A percentile compares a stretch with the other conserved stretches of the same genome.
Conservation (phyloP, 2,113 vertebrate genomes). For the Neotoma lepida region DNA sequence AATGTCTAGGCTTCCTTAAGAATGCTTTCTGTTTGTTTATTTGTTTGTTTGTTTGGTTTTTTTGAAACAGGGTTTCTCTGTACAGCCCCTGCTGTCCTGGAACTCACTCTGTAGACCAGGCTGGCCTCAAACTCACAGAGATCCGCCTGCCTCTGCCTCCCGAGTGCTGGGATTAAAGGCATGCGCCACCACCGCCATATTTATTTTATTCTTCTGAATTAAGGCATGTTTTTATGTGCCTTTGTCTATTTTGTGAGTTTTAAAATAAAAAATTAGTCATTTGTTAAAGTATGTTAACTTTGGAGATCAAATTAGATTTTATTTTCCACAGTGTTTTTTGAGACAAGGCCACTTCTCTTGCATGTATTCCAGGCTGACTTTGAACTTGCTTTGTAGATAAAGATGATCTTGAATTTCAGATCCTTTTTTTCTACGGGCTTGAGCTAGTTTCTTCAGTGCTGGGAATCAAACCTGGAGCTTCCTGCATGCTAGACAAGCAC, state of each 20-base stretch:
- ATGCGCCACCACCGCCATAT: too few relatives aligned
- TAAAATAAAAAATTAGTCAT: background rate
- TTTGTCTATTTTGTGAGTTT: background rate
- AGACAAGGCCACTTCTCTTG: background rate
- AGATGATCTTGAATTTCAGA: background rate
- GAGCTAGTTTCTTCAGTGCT: background rate
- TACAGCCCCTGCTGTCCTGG: too few relatives aligned
- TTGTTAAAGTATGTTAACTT: background rate
- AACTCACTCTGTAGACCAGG: too few relatives aligned
- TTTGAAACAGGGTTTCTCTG: too few relatives aligned
- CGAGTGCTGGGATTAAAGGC: too few relatives aligned
- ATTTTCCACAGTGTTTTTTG: background rate
- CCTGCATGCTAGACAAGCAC: background rate
- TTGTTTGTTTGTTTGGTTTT: too few relatives aligned
- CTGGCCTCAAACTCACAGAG: too few relatives aligned
- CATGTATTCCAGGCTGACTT: background rate
- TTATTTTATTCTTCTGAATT: background rate
- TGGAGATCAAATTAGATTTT: background rate
- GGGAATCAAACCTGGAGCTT: background rate
- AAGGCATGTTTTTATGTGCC: background rate
- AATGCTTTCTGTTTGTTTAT: background rate
- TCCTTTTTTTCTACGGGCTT: background rate
- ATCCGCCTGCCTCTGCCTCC: too few relatives aligned
- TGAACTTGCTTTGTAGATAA: background rate
- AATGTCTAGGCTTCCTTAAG: background rate